These are phyloP conservation scores for Chelon labrosus DNA, from an alignment of 2,797 vertebrate species.

Conservation along the genomic window DNA sequence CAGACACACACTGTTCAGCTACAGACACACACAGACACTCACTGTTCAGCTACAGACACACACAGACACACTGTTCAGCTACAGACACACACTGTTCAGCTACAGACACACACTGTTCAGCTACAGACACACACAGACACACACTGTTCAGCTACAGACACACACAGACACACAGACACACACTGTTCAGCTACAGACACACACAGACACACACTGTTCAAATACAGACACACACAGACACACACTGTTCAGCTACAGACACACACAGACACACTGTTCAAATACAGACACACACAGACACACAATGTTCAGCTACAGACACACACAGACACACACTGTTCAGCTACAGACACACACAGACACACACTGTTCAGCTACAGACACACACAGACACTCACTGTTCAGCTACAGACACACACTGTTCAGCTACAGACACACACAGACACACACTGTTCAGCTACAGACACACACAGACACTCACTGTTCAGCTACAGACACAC, in stretches of 20 bases:
- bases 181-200: too few relatives aligned
- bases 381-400: too few relatives aligned
- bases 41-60: too few relatives aligned
- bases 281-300: too few relatives aligned
- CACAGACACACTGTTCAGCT: too few relatives aligned
- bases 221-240: slow-evolving; percentile 72
- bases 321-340: too few relatives aligned
- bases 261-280: background rate
- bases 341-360: too few relatives aligned
- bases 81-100: slow-evolving; percentile 88
- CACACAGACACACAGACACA: too few relatives aligned
- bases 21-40: background rate
- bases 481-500: background rate
- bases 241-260: background rate
- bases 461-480: slow-evolving; percentile 18
- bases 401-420: too few relatives aligned
- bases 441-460: slow-evolving; percentile 93
- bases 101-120: slow-evolving; percentile 58
- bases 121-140: background rate
- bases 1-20: background rate
- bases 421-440: too few relatives aligned
- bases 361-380: slow-evolving; percentile 89
- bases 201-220: slow-evolving; percentile 89
- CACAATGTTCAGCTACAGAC: too few relatives aligned
- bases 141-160: too few relatives aligned